Conservation (phyloP, 1,140 invertebrate species). For the Calosoma granatense region DNA sequence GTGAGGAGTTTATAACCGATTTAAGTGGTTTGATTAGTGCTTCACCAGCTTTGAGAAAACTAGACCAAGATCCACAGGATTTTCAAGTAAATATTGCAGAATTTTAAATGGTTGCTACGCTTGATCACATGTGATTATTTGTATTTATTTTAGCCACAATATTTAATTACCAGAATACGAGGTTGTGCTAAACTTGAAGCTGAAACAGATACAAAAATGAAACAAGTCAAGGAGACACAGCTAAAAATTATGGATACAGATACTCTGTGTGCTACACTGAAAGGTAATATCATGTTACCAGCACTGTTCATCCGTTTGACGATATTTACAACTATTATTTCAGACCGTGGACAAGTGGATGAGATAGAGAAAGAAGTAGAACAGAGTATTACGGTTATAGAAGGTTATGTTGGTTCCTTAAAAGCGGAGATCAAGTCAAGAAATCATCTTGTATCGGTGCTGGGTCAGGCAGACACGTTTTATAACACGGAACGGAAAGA, state of each 20-base stretch:
- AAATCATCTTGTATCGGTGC: conserved; percentile 57
- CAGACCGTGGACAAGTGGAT: conserved; percentile 72
- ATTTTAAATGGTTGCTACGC: conserved; percentile 10
- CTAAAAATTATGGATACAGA: conserved; percentile 47
- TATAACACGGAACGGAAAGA: conserved; percentile 83
- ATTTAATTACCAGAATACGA: conserved; percentile 56
- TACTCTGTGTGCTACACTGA: conserved; percentile 53
- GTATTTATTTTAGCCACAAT: conserved; percentile 40
- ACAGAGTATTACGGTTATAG: conserved; percentile 63
- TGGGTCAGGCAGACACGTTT: conserved; percentile 74
- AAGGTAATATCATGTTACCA: conserved; percentile 41
- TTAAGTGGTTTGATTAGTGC: conserved; percentile 68
- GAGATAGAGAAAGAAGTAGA: conserved; percentile 84
- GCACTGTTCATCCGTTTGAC: conserved; percentile 4
- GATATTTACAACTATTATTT: conserved; percentile 6
- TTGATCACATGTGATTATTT: conserved; percentile 12
- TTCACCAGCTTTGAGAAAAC: conserved; percentile 58
- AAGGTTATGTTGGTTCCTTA: conserved; percentile 67
- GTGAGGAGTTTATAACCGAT: conserved; percentile 75
- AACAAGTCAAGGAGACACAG: conserved; percentile 46
- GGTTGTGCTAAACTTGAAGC: conserved; percentile 51
- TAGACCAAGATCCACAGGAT: conserved; percentile 48
- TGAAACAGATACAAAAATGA: conserved; percentile 55
- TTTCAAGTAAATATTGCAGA: conserved; percentile 53
- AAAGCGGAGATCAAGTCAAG: conserved; percentile 75